phyloP scores from a whole-genome alignment of 2,113 vertebrate genomes.

The Sardina pilchardus region DNA sequence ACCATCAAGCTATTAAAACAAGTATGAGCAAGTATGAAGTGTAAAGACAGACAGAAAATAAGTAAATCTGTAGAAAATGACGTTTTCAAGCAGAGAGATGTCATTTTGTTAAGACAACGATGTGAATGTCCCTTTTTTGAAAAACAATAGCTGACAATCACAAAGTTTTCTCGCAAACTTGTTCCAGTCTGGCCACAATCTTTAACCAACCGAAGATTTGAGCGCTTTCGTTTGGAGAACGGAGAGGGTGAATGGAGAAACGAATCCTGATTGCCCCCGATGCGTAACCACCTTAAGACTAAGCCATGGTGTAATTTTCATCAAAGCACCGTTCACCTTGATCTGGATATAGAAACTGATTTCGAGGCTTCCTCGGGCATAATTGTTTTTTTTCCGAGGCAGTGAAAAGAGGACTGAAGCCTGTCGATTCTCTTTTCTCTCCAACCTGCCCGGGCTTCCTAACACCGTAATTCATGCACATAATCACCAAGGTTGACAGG shows the following conservation, averaged over 20 bases:
- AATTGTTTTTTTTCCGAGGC: neutral
- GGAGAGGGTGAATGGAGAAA: neutral
- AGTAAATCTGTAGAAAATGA: neutral
- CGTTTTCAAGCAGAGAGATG: neutral
- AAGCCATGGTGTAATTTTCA: slow-evolving; percentile 39
- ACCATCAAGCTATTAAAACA: too few species aligned
- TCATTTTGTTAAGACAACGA: slow-evolving; percentile 4
- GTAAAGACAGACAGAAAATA: too few species aligned
- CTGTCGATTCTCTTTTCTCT: slow-evolving; percentile 19
- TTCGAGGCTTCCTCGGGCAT: slow-evolving; percentile 16
- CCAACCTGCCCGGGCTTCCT: neutral
- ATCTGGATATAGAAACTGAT: slow-evolving; percentile 25
- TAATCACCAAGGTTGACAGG: neutral
- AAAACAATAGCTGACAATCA: slow-evolving; percentile 40
- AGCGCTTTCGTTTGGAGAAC: neutral
- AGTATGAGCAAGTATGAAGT: neutral
- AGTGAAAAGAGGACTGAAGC: neutral
- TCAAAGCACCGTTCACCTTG: slow-evolving; percentile 43
- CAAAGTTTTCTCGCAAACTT: neutral
- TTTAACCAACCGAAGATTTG: neutral
- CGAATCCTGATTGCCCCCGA: neutral
- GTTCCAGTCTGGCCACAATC: neutral
- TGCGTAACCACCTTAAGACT: slow-evolving; percentile 29
- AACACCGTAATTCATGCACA: neutral
- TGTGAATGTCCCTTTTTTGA: neutral